Base-by-base conservation (phyloP, 2,113 vertebrate genomes). In the Prionailurus bengalensis region DNA sequence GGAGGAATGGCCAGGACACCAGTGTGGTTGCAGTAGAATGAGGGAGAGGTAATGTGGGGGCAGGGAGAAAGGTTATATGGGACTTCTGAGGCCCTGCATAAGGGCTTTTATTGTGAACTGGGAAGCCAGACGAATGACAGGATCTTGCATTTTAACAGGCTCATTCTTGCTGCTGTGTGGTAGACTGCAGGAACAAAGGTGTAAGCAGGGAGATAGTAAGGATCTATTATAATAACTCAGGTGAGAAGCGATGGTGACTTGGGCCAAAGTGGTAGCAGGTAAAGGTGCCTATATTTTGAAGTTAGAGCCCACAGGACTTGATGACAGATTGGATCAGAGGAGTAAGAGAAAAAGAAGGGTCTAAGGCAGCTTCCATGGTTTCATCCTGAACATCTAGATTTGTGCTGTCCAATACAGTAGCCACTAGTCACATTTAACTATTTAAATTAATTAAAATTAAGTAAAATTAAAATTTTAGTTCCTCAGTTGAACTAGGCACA, bases 31-130 rank as follows among this genome's bases (percentile, higher is more conserved):
- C 39, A 53, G n/a, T 5, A n/a, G 48, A 21, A 39, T 4, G n/a
- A n/a, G 78, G 23, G 36, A 25, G 53, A 83, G 33, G 21, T 17
- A 16, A 21, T 16, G 21, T 27, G 13, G 5, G 73, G 21, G 36
- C 2, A 36, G 1, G 15, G 3, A 1, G 63, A 27, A 19, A 5
- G 9, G 78, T 36, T 25, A 25, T 10, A 0, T 0, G 11, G 51
- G n/a, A 19, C n/a, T 63, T 9, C 31, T 0, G 13, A 9, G 74
- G n/a, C 25, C 68, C 45, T 66, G n/a, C 39, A 3, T 25, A 45
- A 21, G 42, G 66, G 51, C 66, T 82, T 86, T 66, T 29, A 12
- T 55, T 79, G 33, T 48, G 53, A 65, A 33, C 55, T 74, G 33
- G 39, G 63, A 74, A 70, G 48, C 36, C 68, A 58, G 78, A 74